Evolutionary conservation across 1,140 invertebrate genomes (phyloP).

Genomic region (Zaprionus inermis): DNA sequence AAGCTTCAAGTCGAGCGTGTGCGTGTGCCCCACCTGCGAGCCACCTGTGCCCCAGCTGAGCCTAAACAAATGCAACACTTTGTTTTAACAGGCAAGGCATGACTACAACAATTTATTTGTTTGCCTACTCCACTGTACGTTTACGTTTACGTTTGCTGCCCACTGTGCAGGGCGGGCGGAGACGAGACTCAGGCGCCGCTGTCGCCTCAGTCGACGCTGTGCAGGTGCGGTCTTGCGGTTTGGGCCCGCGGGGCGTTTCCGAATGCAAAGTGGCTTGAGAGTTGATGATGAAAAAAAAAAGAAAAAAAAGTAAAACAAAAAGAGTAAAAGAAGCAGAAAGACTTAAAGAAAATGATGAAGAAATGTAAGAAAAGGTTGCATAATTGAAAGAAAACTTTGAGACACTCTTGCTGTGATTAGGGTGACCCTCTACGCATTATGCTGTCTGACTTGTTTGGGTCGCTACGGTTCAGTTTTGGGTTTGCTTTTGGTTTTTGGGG

Average conservation of each 20-base stretch:
- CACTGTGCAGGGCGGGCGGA: conserved; percentile 8
- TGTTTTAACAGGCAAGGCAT: conserved; percentile 55
- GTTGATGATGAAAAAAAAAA: not conserved
- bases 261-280: conserved; percentile 66
- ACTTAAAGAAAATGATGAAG: conserved; percentile 16
- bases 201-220: conserved; percentile 8
- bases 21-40: conserved; percentile 10
- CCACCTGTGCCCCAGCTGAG: conserved; percentile 27
- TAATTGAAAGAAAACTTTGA: conserved; percentile 56
- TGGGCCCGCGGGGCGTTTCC: conserved; percentile 52
- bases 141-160: conserved; percentile 2
- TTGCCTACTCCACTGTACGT: conserved; percentile 25
- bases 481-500: not conserved
- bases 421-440: conserved; percentile 11
- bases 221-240: conserved; percentile 56
- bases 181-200: not conserved
- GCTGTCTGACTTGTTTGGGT: no score
- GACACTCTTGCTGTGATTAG: conserved; percentile 41
- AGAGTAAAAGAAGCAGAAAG: conserved; percentile 30
- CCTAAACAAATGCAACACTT: conserved; percentile 80
- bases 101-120: conserved; percentile 74
- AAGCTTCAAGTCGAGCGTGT: conserved; percentile 41
- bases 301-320: not conserved
- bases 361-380: conserved; percentile 26
- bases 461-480: not conserved